Evolutionary conservation across 2,888 invertebrate species (phyloP).

Genomic region (Diadromus collaris): DNA sequence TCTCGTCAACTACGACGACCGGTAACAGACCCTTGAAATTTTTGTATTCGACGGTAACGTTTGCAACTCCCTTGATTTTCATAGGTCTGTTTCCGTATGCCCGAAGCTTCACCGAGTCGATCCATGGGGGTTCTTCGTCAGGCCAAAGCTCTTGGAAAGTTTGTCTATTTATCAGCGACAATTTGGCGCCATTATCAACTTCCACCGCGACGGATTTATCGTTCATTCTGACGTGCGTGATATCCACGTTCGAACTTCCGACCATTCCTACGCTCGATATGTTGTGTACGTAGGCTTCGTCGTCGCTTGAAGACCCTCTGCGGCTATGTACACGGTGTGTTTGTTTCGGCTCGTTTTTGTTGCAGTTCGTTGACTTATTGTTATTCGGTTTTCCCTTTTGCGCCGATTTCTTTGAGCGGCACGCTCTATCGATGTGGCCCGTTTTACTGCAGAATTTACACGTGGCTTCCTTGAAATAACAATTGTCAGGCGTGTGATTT

Average conservation of each 20-base stretch:
- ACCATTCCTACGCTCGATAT: neutral
- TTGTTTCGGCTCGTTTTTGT: neutral
- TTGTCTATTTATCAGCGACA: slow-evolving; percentile 36
- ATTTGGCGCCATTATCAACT: slow-evolving; percentile 33
- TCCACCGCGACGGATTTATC: slow-evolving; percentile 12
- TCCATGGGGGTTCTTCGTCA: slow-evolving; percentile 23
- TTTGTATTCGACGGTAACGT: slow-evolving; percentile 15
- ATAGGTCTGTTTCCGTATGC: slow-evolving; percentile 25
- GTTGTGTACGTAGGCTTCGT: neutral
- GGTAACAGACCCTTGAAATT: slow-evolving; percentile 5
- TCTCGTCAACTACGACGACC: slow-evolving; percentile 26
- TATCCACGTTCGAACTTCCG: neutral
- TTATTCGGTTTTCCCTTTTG: neutral
- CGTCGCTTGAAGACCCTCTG: neutral
- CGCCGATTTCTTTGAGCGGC: neutral
- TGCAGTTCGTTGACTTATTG: neutral
- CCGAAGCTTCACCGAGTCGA: neutral
- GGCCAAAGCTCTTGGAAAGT: slow-evolving; percentile 35
- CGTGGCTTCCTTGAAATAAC: slow-evolving; percentile 35
- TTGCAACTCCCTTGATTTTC: slow-evolving; percentile 6
- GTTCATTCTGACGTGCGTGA: slow-evolving; percentile 11
- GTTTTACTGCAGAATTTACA: slow-evolving; percentile 24
- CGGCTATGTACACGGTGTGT: slow-evolving; percentile 1
- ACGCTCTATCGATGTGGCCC: slow-evolving; percentile 4
- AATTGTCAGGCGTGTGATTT: slow-evolving; percentile 31